These are phyloP conservation scores for Gonatopus flavifemur DNA, from an alignment of 1,140 invertebrate species.

Conservation along the genomic window DNA sequence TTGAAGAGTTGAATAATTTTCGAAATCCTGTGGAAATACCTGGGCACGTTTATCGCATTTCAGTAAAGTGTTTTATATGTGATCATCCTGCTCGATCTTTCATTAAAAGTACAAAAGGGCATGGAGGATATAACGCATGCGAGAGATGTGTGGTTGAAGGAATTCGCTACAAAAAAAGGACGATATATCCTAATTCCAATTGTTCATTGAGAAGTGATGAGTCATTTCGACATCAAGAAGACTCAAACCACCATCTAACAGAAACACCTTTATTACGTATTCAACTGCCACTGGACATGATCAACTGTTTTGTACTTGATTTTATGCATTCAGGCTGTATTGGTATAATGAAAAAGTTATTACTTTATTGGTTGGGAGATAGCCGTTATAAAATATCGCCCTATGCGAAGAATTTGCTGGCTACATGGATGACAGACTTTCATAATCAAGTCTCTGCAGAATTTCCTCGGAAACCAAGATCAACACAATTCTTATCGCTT, in stretches of 20 bases:
- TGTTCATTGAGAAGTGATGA: constrained; percentile 5
- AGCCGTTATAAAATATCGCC: no score
- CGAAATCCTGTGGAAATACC: no score
- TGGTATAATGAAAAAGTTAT: neutral
- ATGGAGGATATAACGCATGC: constrained; percentile 11
- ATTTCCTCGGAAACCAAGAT: constrained; percentile 8
- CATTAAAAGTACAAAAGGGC: constrained; percentile 17
- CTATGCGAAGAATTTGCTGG: no score
- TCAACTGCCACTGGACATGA: neutral
- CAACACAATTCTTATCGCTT: no score
- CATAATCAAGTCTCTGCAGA: neutral
- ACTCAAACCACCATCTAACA: constrained; percentile 1
- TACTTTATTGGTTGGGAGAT: neutral
- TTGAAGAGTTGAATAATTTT: no score
- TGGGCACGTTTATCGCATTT: neutral
- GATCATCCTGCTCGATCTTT: constrained; percentile 14
- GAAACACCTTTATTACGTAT: constrained; percentile 1
- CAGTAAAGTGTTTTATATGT: constrained; percentile 15
- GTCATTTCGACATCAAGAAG: constrained; percentile 1
- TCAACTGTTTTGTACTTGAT: no score
- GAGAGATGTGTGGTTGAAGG: constrained; percentile 12
- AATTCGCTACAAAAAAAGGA: neutral
- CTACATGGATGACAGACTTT: neutral
- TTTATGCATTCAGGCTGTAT: constrained; percentile 4
- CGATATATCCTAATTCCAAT: constrained; percentile 2